Evolutionary conservation across 2,797 vertebrate genomes (phyloP).

Genomic region (Taeniopygia guttata): DNA sequence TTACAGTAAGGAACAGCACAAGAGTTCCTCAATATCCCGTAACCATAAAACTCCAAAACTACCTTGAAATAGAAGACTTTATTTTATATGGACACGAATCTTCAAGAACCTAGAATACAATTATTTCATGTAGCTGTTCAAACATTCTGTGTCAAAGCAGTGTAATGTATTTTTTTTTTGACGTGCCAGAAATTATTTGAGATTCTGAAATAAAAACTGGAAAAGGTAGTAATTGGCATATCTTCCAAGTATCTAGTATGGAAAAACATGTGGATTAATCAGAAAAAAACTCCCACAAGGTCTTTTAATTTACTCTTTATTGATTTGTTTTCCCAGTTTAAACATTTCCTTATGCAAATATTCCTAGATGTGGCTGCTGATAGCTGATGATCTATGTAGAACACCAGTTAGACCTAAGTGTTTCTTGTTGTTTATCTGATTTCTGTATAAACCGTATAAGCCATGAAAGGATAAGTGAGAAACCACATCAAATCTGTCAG

Average conservation of each 20-base stretch:
- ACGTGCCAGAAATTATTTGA: neutral
- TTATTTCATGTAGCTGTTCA: neutral
- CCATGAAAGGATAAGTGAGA: neutral
- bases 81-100: neutral
- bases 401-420: neutral
- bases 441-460: neutral
- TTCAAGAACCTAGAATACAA: neutral
- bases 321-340: neutral
- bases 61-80: neutral
- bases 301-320: neutral
- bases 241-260: neutral
- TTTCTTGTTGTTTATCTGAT: conserved; percentile 4
- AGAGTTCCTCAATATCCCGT: neutral
- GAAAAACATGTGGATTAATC: neutral
- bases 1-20: neutral
- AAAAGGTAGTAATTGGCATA: neutral
- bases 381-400: neutral
- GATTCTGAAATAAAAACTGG: neutral
- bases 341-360: neutral
- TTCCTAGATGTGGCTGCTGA: neutral
- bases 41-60: neutral
- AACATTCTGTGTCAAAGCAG: neutral
- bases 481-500: neutral
- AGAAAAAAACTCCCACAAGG: rapidly evolving
- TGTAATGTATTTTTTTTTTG: neutral